Evolutionary conservation across 1,140 invertebrate genomes (phyloP).

Genomic region (Metopolophium dirhodum): DNA sequence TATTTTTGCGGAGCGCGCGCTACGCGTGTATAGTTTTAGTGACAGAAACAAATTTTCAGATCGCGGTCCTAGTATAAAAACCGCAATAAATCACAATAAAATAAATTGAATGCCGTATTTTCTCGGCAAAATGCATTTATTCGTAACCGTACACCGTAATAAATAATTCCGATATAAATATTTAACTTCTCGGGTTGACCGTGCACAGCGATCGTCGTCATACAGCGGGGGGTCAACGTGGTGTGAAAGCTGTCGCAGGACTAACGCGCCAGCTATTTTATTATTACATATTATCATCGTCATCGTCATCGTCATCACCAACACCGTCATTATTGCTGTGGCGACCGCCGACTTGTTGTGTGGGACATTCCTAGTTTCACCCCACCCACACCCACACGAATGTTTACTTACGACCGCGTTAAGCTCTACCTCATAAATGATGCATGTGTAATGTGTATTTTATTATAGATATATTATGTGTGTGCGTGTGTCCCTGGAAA

Average conservation of each 20-base stretch:
- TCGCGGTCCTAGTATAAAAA: not conserved
- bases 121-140: not conserved
- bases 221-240: not conserved
- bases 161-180: constrained; percentile 4
- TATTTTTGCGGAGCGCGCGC: not conserved
- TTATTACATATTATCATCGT: not conserved
- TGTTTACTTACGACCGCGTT: not conserved
- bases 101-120: not conserved
- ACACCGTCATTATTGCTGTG: not conserved
- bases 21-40: not conserved
- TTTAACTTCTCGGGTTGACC: constrained; percentile 13
- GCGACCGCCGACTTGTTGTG: not conserved
- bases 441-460: not conserved
- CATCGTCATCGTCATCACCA: not conserved
- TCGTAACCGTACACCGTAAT: not conserved
- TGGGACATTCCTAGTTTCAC: too few species aligned
- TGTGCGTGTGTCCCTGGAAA: not conserved
- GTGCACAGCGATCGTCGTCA: not conserved
- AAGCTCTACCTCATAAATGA: not conserved
- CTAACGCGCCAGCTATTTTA: not conserved
- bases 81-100: constrained; percentile 9
- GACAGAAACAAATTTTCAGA: constrained; percentile 16
- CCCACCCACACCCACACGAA: not conserved
- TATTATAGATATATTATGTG: not conserved
- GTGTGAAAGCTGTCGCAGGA: not conserved